Evolutionary conservation across 2,888 invertebrate genomes (phyloP), one percentile per base, ranked within the genome.

Genomic region (Conistra vaccinii): DNA sequence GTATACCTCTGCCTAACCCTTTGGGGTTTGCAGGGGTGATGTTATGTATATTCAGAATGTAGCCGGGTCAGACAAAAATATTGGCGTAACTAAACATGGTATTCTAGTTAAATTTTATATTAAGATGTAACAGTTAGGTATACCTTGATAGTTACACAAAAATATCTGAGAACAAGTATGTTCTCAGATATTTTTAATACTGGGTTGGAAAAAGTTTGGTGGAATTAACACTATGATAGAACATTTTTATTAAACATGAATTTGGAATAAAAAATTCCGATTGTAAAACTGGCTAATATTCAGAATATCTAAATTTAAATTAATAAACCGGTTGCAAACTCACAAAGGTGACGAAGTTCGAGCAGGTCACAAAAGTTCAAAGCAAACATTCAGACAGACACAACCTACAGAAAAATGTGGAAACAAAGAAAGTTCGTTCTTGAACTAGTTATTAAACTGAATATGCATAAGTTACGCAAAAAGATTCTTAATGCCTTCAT

Each of bases 361-460:
- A 1, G 0, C 67, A 39, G 81, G 63, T 76, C 68, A 76, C n/a
- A 14, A 23, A 81, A 68, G 73, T 67, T 78, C 63, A 51, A 51
- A 42, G 3, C 12, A 67, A 62, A 57, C 32, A 78, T 72, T 53
- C 53, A 78, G 55, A 39, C 39, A 71, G 48, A 48, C 63, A 67
- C n/a, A 73, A 35, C 71, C 62, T 14, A 74, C 70, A 73, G 70
- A 77, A 74, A 62, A 69, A 35, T 81, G 68, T 73, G 55, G 71
- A 81, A 82, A 85, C 85, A 86, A 90, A 91, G 92, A 92, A 92
- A 91, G 92, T 90, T 76, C 71, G 90, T 85, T 88, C 90, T 89
- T 91, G 92, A 89, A 89, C 92, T 87, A 90, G 84, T 86, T 90
- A 74, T 69, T 45, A 23, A 4, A 66, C 71, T 88, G 81, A 87